Evolutionary conservation across 1,140 invertebrate genomes (phyloP).

Genomic region (Pogonomyrmex californicus): DNA sequence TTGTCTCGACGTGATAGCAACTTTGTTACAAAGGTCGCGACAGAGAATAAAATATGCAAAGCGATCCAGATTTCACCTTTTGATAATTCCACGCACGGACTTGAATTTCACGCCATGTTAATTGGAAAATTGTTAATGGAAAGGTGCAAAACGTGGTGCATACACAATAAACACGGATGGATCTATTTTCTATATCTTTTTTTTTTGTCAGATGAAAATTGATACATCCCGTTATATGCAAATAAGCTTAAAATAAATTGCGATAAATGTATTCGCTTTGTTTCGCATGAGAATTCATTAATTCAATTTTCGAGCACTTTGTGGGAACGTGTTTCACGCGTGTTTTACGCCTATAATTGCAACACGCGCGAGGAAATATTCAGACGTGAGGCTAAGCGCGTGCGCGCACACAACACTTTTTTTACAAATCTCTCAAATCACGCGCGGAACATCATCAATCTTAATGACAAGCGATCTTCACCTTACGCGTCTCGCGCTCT

Average conservation of each 20-base stretch:
- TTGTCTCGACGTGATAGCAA: not conserved
- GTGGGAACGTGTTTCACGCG: constrained; percentile 2
- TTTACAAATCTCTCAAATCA: constrained; percentile 48
- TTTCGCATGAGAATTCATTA: not conserved
- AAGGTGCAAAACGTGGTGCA: not conserved
- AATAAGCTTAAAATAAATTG: not conserved
- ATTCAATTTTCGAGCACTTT: constrained; percentile 37
- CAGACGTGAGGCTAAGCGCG: not conserved
- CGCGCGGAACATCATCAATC: constrained; percentile 52
- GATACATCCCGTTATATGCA: not conserved
- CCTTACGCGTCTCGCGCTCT: constrained; percentile 57
- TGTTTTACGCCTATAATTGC: constrained; percentile 9
- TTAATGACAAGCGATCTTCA: constrained; percentile 64
- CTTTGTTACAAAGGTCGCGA: constrained; percentile 16
- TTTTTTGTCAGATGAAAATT: not conserved
- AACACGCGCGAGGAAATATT: not conserved
- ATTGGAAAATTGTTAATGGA: constrained; percentile 34
- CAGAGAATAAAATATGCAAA: constrained; percentile 19
- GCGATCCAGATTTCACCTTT: constrained; percentile 38
- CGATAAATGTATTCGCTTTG: not conserved
- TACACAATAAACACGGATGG: not conserved
- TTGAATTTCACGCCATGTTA: constrained; percentile 21
- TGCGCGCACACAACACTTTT: constrained; percentile 9
- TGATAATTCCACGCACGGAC: constrained; percentile 16
- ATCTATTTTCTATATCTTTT: not conserved